These are phyloP conservation scores for Tetraodon nigroviridis DNA, from an alignment of 2,113 vertebrate species.

Conservation along the genomic window DNA sequence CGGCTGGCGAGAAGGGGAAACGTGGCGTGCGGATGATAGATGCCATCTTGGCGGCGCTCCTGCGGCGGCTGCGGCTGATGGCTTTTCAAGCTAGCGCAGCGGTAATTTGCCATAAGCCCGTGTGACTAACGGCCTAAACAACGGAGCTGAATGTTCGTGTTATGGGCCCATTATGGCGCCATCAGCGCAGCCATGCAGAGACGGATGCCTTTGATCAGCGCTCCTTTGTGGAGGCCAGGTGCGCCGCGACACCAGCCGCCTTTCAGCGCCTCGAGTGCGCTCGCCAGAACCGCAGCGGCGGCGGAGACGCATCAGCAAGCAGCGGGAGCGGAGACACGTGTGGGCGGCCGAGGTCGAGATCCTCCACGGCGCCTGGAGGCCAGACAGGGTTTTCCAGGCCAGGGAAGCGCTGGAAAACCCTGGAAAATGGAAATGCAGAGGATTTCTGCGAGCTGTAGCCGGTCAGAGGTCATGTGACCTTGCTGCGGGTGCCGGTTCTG, in stretches of 20 bases:
- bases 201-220: slow-evolving; percentile 60
- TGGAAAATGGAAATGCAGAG: too few species aligned
- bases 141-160: slow-evolving; percentile 56
- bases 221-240: slow-evolving; percentile 43
- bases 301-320: background rate
- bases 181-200: slow-evolving; percentile 51
- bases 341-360: too few species aligned
- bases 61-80: slow-evolving; percentile 43
- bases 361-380: too few species aligned
- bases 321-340: too few species aligned
- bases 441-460: too few species aligned
- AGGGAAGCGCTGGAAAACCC: too few species aligned
- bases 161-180: slow-evolving; percentile 58
- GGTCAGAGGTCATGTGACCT: too few species aligned
- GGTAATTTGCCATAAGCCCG: slow-evolving; percentile 58
- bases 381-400: too few species aligned
- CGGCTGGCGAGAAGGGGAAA: too few species aligned
- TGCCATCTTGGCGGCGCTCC: slow-evolving; percentile 42
- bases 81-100: slow-evolving; percentile 54
- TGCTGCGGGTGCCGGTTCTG: too few species aligned
- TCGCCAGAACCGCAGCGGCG: background rate
- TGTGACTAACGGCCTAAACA: slow-evolving; percentile 66
- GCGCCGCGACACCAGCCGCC: slow-evolving; percentile 30
- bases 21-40: slow-evolving; percentile 51
- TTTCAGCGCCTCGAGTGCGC: slow-evolving; percentile 37